These are phyloP conservation scores for Physeter macrocephalus DNA, from an alignment of 2,113 vertebrate species.

Conservation along the genomic window DNA sequence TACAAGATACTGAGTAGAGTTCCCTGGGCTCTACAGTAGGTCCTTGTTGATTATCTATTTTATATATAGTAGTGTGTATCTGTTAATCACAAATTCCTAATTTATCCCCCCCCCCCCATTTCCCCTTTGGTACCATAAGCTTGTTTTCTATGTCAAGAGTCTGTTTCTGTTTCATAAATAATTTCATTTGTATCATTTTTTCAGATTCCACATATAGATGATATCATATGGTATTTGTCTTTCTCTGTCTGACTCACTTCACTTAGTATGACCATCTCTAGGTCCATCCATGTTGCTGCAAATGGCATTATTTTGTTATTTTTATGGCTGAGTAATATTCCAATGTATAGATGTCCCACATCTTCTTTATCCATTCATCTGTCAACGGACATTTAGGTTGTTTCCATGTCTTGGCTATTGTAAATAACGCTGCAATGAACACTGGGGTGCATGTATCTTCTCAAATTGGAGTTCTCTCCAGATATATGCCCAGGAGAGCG, in stretches of 20 bases:
- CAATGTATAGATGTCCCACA: fast-evolving
- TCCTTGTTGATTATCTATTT: background rate
- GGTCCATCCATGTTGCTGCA: background rate
- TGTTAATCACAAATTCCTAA: background rate
- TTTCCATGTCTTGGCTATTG: background rate
- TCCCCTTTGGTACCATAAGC: background rate
- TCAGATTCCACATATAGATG: background rate
- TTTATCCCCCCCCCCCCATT: background rate
- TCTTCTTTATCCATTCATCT: background rate
- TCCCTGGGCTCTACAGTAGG: background rate
- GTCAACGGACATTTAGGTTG: background rate
- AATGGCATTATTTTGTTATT: background rate
- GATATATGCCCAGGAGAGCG: background rate
- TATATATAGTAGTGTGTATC: background rate
- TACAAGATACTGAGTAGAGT: background rate
- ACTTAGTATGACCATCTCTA: background rate
- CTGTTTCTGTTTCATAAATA: background rate
- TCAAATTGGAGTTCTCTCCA: background rate
- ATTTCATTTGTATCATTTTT: background rate
- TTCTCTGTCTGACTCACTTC: background rate
- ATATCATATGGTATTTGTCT: background rate
- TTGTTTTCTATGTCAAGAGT: background rate
- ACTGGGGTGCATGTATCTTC: background rate
- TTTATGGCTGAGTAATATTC: background rate
- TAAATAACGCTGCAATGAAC: background rate